phyloP scores from a whole-genome alignment of 2,888 invertebrate species.

The Drosophila gaucha region DNA sequence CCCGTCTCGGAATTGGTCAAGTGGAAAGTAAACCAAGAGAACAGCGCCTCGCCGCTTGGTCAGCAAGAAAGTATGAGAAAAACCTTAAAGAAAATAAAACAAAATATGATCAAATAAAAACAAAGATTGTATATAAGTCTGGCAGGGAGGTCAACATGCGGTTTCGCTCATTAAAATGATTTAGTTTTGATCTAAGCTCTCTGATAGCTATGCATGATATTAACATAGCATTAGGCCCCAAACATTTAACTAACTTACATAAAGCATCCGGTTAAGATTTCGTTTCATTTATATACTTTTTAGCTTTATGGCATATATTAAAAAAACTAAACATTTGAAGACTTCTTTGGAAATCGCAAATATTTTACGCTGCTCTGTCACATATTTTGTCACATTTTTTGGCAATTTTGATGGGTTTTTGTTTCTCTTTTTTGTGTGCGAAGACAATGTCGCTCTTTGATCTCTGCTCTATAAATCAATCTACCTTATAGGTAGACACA shows the following conservation, averaged over 20 bases:
- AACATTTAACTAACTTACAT: constrained; percentile 27
- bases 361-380: constrained; percentile 35
- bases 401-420: constrained; percentile 21
- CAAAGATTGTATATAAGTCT: constrained; percentile 21
- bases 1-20: constrained; percentile 69
- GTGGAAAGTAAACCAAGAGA: constrained; percentile 78
- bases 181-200: constrained; percentile 68
- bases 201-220: constrained; percentile 69
- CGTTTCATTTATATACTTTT: background rate
- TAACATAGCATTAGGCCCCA: constrained; percentile 52
- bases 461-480: constrained; percentile 51
- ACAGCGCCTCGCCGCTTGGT: constrained; percentile 28
- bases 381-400: constrained; percentile 45
- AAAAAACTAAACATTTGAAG: background rate
- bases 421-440: no score
- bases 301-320: background rate
- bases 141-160: constrained; percentile 67
- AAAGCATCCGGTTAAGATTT: constrained; percentile 22
- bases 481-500: constrained; percentile 37
- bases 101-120: constrained; percentile 10
- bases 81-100: constrained; percentile 8
- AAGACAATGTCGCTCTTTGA: no score
- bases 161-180: constrained; percentile 76
- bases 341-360: constrained; percentile 29
- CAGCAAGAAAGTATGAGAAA: constrained; percentile 58